Evolutionary conservation across 2,888 invertebrate species (phyloP), one percentile per base, ranked within the genome.

Genomic region (Drosophila birchii): DNA sequence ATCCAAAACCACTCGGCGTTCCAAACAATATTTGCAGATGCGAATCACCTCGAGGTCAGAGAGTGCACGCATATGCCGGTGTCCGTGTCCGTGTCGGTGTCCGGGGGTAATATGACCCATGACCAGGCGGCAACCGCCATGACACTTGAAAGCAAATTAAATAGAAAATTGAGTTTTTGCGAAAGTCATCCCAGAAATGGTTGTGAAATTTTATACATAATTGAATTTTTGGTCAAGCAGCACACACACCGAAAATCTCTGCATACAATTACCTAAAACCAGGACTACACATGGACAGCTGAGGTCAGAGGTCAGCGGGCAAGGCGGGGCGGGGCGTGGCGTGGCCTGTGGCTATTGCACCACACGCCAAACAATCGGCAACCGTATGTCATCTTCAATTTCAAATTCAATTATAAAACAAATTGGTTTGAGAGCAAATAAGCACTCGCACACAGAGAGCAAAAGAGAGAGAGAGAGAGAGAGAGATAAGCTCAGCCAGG

Each of bases 371-470:
- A 84, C 85, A 89, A 81, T 87, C 77, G 86, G 68, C 83, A 89
- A 90, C 81, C 89, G 86, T 88, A 83, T 90, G 88, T 90, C 91
- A 90, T 91, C 91, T 91, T 90, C 90, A 91, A 91, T 91, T 91
- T 91, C 91, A 90, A 91, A 91, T 91, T 91, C 91, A 91, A 91
- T 91, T 91, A 91, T 89, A 91, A 91, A 91, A 82, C 81, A 89
- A 90, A 89, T 87, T 90, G 90, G 80, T 78, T 88, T 78, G 86
- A 83, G 86, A 76, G 75, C 79, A 86, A 88, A 88, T 83, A 86
- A 86, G 85, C 78, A 78, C 62, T 51, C 55, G 58, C 44, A 63
- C 47, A 70, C 34, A 60, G 32, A 20, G 32, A 29, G 29, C 29
- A 29, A 34, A 34, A 5, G 26, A 26, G 26, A 34, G 51, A 2